phyloP scores from a whole-genome alignment of 37 sponge, comb jelly and placozoan genomes.

The Crambe crambe region DNA sequence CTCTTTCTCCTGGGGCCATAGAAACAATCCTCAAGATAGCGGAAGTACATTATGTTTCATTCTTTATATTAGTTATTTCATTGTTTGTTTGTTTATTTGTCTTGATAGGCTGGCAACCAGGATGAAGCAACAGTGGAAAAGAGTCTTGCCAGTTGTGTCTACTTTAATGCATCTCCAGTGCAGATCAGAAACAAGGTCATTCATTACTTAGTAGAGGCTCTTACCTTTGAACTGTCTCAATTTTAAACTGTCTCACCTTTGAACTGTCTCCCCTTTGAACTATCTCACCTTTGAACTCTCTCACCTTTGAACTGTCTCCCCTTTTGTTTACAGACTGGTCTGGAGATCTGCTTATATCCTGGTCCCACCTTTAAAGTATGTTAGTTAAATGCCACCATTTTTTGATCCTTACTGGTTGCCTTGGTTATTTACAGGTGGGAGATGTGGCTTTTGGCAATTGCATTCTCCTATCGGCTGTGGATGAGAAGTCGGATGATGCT shows the following conservation, averaged over 20 bases:
- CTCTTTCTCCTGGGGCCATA: conserved; percentile 14
- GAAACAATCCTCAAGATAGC: neutral
- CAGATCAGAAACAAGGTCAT: conserved; percentile 13
- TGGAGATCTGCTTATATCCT: conserved; percentile 10
- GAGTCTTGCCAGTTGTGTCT: neutral
- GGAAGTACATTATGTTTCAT: neutral
- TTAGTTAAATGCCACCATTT: no score
- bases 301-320: neutral
- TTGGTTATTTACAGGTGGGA: no score
- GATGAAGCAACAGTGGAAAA: neutral
- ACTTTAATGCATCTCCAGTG: neutral
- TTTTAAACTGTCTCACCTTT: neutral
- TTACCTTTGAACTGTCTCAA: neutral
- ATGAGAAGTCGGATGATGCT: no score
- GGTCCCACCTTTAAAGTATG: conserved; percentile 26
- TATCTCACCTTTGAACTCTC: neutral
- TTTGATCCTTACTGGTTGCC: no score
- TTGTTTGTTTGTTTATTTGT: neutral
- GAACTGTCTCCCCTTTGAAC: no score
- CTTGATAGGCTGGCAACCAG: neutral
- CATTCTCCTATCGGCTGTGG: no score
- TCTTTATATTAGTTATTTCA: neutral
- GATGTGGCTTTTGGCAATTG: no score
- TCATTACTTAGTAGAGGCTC: conserved; percentile 2
- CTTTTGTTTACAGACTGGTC: conserved; percentile 14